Conservation (phyloP, 2,113 vertebrate species). For the Tympanuchus pallidicinctus region DNA sequence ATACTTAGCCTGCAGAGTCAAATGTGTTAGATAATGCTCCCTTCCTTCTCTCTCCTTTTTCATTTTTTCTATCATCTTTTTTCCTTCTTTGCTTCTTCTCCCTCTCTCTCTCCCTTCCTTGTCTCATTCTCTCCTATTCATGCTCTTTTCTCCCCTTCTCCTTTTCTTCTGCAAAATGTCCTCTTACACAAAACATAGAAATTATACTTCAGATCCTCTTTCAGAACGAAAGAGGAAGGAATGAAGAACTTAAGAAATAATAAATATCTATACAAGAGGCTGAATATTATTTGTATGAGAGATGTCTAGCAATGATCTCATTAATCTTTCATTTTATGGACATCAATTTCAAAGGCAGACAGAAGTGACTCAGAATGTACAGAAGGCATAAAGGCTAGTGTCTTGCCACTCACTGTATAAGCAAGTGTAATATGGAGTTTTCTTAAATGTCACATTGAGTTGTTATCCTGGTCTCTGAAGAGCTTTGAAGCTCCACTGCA, state of each 20-base stretch:
- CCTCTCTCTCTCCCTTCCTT: background rate
- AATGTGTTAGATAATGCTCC: background rate
- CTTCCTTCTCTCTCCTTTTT: background rate
- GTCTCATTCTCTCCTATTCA: background rate
- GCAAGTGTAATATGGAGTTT: background rate
- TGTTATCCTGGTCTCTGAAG: background rate
- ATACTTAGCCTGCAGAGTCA: background rate
- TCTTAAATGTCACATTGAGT: conserved; percentile 27
- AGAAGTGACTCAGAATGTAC: conserved; percentile 1
- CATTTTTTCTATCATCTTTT: background rate
- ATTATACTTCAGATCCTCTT: background rate
- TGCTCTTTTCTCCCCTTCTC: background rate
- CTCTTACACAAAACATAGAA: background rate
- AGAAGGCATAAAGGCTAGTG: background rate
- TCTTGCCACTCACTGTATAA: background rate
- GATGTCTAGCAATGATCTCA: conserved; percentile 33
- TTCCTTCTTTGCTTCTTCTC: background rate
- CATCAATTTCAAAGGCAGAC: conserved; percentile 47
- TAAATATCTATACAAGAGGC: conserved; percentile 1
- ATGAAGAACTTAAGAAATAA: conserved; percentile 22
- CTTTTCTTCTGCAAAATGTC: background rate
- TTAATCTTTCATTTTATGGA: conserved; percentile 67
- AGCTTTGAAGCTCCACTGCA: background rate
- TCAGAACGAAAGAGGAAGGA: background rate
- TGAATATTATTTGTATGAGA: conserved; percentile 37